Evolutionary conservation across 1,140 invertebrate genomes (phyloP).

Genomic region (Drosophila punjabiensis): DNA sequence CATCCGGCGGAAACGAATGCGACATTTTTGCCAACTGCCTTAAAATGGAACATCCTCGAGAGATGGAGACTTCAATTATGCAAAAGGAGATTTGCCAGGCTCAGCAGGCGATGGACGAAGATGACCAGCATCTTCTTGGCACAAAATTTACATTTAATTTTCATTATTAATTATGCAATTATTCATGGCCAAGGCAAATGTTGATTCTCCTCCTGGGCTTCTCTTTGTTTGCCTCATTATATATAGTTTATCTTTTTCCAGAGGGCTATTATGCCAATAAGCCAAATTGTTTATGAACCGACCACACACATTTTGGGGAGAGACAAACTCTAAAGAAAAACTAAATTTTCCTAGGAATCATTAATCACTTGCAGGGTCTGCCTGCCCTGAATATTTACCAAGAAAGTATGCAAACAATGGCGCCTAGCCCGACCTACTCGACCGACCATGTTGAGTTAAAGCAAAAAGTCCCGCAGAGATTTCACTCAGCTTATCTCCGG

Average conservation of each 20-base stretch:
- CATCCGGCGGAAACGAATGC: conserved; percentile 62
- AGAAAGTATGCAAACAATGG: conserved; percentile 57
- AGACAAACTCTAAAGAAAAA: conserved; percentile 31
- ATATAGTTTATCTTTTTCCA: conserved; percentile 58
- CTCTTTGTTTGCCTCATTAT: conserved; percentile 65
- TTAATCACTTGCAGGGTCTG: conserved; percentile 64
- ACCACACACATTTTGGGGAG: conserved; percentile 24
- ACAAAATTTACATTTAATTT: conserved; percentile 78
- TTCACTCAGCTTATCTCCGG: conserved; percentile 15
- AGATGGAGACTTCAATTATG: conserved; percentile 69
- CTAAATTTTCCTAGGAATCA: conserved; percentile 41
- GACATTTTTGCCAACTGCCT: conserved; percentile 61
- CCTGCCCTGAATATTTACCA: conserved; percentile 30
- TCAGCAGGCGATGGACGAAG: not conserved
- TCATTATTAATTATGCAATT: conserved; percentile 79
- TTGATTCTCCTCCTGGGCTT: conserved; percentile 47
- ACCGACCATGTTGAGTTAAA: conserved; percentile 17
- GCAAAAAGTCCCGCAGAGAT: conserved; percentile 20
- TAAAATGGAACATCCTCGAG: conserved; percentile 63
- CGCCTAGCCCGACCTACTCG: not conserved
- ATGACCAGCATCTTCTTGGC: conserved; percentile 11
- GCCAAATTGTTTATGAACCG: conserved; percentile 64
- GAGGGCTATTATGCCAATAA: conserved; percentile 74
- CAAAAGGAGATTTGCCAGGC: conserved; percentile 67
- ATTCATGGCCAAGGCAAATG: conserved; percentile 55